Evolutionary conservation across 2,888 invertebrate genomes (phyloP), one percentile per base, ranked within the genome.

Genomic region (Malthinus seriepunctatus): DNA sequence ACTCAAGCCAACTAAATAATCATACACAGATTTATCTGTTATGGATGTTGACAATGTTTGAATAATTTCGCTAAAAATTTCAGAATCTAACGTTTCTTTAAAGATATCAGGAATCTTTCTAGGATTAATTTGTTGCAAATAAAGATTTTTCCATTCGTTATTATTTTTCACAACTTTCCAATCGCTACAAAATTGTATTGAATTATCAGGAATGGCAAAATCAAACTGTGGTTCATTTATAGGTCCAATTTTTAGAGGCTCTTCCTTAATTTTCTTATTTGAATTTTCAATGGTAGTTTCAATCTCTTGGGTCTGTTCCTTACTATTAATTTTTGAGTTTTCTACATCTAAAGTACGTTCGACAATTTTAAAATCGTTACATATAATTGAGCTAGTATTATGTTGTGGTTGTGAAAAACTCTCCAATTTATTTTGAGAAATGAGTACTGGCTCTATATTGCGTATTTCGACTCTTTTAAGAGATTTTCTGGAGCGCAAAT

Each of bases 61-160:
- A 14, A 90, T 66, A 51, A 89, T 82, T 37, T 85, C 85, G 4
- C 86, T 85, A 3, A 90, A 80, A 1, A 85, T 80, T 39, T 83
- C 80, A 55, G 84, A 85, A 63, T 90, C 89, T 58, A 90, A 76
- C 0, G 88, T 86, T 67, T 88, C 86, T 70, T 82, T 82, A 74
- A 90, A 89, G 63, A 90, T 84, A 0, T 78, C 74, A 1, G 87
- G 84, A 33, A 89, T 79, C 56, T 81, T 81, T 1, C 74, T 67
- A 0, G 86, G 84, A 2, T 82, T 79, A 67, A 89, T 83, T 49
- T 69, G 60, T 59, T 84, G 85, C 60, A 89, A 80, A 76, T 87
- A 90, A 62, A 82, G 75, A 66, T 83, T 83, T 69, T 83, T 81
- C 14, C 82, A 81, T 8, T 76, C 77, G n/a, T 74, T 71, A 23